Conservation (phyloP, 2,113 vertebrate genomes). For the Catharus bicknelli region DNA sequence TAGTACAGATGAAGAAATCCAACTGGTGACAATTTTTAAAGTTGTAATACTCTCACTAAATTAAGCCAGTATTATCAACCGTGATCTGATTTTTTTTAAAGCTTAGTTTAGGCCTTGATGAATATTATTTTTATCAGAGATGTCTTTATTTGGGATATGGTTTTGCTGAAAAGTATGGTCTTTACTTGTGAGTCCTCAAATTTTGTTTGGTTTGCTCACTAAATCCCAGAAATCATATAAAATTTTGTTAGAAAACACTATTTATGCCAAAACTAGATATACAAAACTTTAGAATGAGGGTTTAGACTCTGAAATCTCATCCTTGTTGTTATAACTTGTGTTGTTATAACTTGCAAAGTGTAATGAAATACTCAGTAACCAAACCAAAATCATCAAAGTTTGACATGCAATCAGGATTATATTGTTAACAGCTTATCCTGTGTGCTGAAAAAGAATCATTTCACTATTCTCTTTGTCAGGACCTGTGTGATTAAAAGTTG, state of each 20-base stretch:
- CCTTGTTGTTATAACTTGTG: background rate
- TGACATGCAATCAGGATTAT: constrained; percentile 30
- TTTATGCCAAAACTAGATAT: background rate
- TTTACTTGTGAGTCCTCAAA: background rate
- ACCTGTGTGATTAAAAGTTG: constrained; percentile 40
- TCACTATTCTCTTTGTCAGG: constrained; percentile 22
- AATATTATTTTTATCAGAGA: background rate
- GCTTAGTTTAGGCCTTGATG: background rate
- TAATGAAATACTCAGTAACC: constrained; percentile 11
- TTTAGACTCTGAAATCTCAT: background rate
- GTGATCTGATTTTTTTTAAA: background rate
- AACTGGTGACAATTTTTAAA: background rate
- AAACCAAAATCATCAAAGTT: background rate
- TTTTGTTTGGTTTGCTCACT: background rate
- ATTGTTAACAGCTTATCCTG: constrained; percentile 19
- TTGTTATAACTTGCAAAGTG: background rate
- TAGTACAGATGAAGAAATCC: background rate
- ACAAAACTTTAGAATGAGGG: background rate
- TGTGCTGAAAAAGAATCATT: constrained; percentile 1
- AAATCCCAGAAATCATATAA: background rate
- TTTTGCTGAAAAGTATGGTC: background rate
- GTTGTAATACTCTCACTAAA: background rate
- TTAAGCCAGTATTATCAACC: background rate
- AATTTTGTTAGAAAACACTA: background rate
- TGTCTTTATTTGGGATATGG: background rate